Evolutionary conservation across 2,888 invertebrate species (phyloP).

Genomic region (Salpingus planirostris): DNA sequence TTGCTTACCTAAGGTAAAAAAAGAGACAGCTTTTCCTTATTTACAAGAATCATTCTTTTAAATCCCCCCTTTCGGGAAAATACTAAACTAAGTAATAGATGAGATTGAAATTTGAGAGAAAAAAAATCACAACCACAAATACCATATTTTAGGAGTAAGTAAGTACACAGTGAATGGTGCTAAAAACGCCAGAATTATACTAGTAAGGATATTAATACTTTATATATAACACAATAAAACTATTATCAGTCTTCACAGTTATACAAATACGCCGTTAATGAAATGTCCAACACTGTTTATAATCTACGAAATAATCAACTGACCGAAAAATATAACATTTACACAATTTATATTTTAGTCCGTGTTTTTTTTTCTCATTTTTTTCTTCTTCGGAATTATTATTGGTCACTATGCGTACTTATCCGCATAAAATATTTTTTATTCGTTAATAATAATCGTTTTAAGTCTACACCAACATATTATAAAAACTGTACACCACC

Average conservation of each 20-base stretch:
- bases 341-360: conserved; percentile 30
- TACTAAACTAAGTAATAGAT: too few relatives aligned
- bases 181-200: conserved; percentile 35
- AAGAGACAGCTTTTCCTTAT: too few relatives aligned
- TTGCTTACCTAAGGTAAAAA: too few relatives aligned
- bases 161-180: conserved; percentile 14
- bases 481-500: conserved; percentile 36
- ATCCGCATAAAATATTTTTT: conserved; percentile 20
- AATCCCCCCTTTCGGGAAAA: too few relatives aligned
- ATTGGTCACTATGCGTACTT: conserved; percentile 36
- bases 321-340: conserved; percentile 42
- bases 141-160: too few relatives aligned
- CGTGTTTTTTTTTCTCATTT: conserved; percentile 23
- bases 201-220: conserved; percentile 35
- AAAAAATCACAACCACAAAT: conserved; percentile 18
- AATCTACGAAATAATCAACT: conserved; percentile 39
- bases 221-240: conserved; percentile 41
- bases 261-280: conserved; percentile 38
- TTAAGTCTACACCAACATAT: conserved; percentile 28
- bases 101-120: conserved; percentile 4
- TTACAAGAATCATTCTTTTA: too few relatives aligned
- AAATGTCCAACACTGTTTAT: conserved; percentile 37
- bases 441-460: conserved; percentile 19
- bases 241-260: conserved; percentile 42
- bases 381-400: conserved; percentile 13